Evolutionary conservation across 2,888 invertebrate species (phyloP), one percentile per base, ranked within the genome.

Genomic region (Clusia tigrina): DNA sequence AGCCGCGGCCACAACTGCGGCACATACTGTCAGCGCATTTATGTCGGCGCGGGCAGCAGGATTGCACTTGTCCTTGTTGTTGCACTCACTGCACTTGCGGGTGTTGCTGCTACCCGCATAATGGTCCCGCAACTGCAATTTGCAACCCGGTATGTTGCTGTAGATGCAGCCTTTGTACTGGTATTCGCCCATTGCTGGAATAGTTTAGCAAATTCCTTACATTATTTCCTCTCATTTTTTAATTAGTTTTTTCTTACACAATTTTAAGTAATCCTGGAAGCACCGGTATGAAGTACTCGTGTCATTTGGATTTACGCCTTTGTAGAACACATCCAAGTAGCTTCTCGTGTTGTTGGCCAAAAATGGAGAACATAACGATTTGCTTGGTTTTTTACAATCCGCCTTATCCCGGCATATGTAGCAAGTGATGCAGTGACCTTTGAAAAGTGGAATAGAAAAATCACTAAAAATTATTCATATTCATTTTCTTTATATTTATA

Each of bases 121-220:
- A 17, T 46, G 23, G 6, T 64, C 57, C 3, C 53, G 51, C 12
- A 72, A 52, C 5, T 61, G 17, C 1, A 64, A 57, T 0, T 9
- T 20, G n/a, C 73, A 71, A 5, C 54, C 66, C 0, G 17, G 17
- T 1, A 58, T 48, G 52, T 51, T 61, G 2, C 32, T 42, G 58
- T 72, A 72, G 2, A 62, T 55, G 26, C 74, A 74, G 18, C 72
- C 71, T 38, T 59, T 68, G 56, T 70, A 69, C 22, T 56, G 25
- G 15, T 54, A 60, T 1, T 51, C 54, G 22, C 63, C 63, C 32
- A 22, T 38, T 15, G 54, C 66, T 71, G 32, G 1, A 63, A 60
- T 17, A 53, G 22, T 10, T 25, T 10, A 48, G 22, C 2, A 18
- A 26, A 18, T 46, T 12, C 1, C n/a, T n/a, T n/a, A n/a, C 32